Evolutionary conservation across 2,888 invertebrate species (phyloP), one percentile per base, ranked within the genome.

Genomic region (Plebejus anna): DNA sequence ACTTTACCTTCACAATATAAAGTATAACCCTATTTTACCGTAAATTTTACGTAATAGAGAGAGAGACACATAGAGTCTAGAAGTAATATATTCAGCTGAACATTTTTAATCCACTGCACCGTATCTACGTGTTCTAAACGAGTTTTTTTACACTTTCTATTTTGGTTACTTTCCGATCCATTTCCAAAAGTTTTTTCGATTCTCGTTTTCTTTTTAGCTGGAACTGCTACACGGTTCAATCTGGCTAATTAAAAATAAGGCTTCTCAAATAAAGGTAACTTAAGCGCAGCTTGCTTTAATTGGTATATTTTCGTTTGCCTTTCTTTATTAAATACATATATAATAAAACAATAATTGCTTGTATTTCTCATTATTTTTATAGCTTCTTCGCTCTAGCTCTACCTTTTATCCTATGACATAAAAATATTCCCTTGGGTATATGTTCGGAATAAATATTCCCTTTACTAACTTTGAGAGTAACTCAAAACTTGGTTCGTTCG

Each of bases 181-280:
- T 72, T 72, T 13, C 72, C 42, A 47, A 72, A 72, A 71, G 71
- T 71, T 71, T 71, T 71, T 71, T 66, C 66, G 16, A 36, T 22
- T 66, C 16, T 28, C 32, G 28, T 66, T 66, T 66, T 16, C 32
- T 32, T 66, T 66, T 66, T 32, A 36, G 32, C 32, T 36, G 66
- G 32, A 66, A 16, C 66, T 36, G 66, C 66, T 9, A 16, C 66
- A 66, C 66, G 66, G 16, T 66, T 66, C 66, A 66, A 66, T 66
- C 16, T 32, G 32, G 13, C 66, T 66, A 66, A 66, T 66, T 66
- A 66, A 66, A 61, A 66, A 36, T 66, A 66, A 36, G 66, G 36
- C 66, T 36, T 3, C 32, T 36, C 13, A 32, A 66, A 13, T 66
- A 4, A 16, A 22, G 32, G 61, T 28, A 28, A 66, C 4, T 28